Conservation (phyloP, 1,140 invertebrate genomes). For the Eurosta solidaginis region DNA sequence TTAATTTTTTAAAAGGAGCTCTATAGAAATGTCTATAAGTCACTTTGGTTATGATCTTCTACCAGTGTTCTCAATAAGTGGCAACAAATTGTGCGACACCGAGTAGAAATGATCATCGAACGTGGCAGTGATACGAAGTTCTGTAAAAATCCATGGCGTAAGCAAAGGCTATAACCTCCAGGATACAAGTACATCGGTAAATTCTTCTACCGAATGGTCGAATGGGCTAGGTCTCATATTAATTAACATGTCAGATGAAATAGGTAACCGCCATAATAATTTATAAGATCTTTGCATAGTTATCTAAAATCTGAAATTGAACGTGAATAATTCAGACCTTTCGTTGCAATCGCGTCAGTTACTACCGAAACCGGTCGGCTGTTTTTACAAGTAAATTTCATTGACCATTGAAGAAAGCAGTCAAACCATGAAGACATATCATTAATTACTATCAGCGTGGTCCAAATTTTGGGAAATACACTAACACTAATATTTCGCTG, state of each 20-base stretch:
- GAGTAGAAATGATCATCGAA: conserved; percentile 47
- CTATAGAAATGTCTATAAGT: too few species aligned
- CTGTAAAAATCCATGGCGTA: conserved; percentile 44
- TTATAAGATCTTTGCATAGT: conserved; percentile 32
- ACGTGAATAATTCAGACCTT: conserved; percentile 29
- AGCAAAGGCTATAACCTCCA: conserved; percentile 54
- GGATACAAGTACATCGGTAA: conserved; percentile 41
- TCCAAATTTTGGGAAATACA: not conserved
- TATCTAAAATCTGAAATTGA: conserved; percentile 13
- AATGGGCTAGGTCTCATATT: conserved; percentile 44
- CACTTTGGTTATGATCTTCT: conserved; percentile 42
- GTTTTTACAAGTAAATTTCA: conserved; percentile 32
- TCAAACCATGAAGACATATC: not conserved
- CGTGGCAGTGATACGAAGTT: conserved; percentile 35
- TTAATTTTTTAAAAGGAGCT: too few species aligned
- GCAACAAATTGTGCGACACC: conserved; percentile 48
- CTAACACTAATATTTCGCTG: conserved; percentile 42
- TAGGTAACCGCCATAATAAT: conserved; percentile 45
- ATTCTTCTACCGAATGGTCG: conserved; percentile 43
- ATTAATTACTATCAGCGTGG: not conserved
- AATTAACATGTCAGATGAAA: conserved; percentile 38
- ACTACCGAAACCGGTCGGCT: conserved; percentile 40
- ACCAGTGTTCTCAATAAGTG: conserved; percentile 42
- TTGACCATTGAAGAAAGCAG: conserved; percentile 40
- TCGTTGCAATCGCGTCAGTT: conserved; percentile 43